Percentiles rank a stretch among this genome's conserved stretches.
Evolutionary conservation across 2,113 vertebrate species (phyloP).

Genomic region (Dasypus novemcinctus): DNA sequence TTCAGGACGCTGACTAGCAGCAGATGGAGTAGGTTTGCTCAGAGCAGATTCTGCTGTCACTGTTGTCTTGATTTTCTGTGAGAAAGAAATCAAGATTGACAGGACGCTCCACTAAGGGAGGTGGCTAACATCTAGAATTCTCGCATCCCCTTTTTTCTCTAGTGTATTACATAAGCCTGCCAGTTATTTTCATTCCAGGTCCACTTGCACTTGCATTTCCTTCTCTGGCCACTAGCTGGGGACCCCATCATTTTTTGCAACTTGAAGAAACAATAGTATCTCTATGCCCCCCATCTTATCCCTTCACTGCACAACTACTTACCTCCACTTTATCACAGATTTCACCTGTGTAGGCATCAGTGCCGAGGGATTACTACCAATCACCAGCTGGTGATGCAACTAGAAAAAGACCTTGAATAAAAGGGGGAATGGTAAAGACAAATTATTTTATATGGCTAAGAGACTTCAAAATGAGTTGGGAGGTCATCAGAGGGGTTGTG

Average conservation of each 20-base stretch:
- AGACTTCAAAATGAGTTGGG: too few species aligned
- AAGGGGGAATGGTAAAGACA: too few species aligned
- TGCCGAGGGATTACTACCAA: too few species aligned
- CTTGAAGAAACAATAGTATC: background rate
- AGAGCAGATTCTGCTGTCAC: background rate
- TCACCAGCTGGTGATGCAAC: too few species aligned
- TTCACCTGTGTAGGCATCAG: too few species aligned
- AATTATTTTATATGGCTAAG: too few species aligned
- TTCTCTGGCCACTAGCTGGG: background rate
- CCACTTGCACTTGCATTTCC: background rate
- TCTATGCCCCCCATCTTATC: too few species aligned
- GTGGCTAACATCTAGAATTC: background rate
- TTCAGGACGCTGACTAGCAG: background rate
- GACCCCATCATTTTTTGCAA: background rate
- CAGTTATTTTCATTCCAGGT: background rate
- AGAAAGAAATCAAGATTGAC: background rate
- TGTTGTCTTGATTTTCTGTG: conserved; percentile 3
- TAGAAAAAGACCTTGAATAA: too few species aligned
- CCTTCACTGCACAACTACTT: too few species aligned
- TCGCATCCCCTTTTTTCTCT: background rate
- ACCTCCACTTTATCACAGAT: too few species aligned
- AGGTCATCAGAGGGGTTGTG: too few species aligned
- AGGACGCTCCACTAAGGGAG: background rate
- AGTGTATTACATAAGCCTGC: background rate
- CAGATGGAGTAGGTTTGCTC: background rate